Conservation (phyloP, 2,888 invertebrate genomes). For the Ormyrus labotus region DNA sequence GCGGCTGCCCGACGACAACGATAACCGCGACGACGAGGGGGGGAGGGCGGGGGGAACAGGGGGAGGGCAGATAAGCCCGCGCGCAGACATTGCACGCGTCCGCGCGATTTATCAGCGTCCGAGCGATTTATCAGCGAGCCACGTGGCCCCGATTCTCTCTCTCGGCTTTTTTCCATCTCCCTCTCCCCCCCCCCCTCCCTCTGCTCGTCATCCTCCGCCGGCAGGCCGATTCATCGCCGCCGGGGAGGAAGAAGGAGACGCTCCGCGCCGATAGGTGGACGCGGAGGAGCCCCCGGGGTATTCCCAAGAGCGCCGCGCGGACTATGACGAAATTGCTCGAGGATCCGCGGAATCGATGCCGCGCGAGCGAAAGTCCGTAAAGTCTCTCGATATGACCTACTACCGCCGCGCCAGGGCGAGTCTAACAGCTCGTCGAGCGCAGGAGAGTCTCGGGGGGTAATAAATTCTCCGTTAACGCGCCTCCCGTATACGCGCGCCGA, state of each 20-base stretch:
- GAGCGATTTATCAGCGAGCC: slow-evolving; percentile 59
- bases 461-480: no score
- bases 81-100: slow-evolving; percentile 51
- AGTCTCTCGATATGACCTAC: no score
- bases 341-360: no score
- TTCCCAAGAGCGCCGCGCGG: no score
- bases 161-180: background rate
- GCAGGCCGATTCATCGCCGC: slow-evolving; percentile 16
- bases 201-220: slow-evolving; percentile 1
- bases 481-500: no score
- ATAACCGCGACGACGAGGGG: background rate
- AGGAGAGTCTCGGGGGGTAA: no score
- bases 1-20: background rate
- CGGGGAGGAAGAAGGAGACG: background rate
- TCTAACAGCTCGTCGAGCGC: no score
- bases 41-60: background rate
- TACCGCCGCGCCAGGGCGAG: no score
- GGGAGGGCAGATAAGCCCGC: slow-evolving; percentile 49
- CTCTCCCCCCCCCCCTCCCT: background rate
- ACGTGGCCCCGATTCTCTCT: slow-evolving; percentile 51
- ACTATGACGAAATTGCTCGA: no score
- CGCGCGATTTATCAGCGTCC: slow-evolving; percentile 58
- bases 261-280: no score
- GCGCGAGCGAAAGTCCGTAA: no score
- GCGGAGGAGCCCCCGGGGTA: no score